Percentiles rank a stretch among this genome's conserved stretches.
Evolutionary conservation across 2,113 vertebrate species (phyloP).

Genomic region (Raja brachyura): DNA sequence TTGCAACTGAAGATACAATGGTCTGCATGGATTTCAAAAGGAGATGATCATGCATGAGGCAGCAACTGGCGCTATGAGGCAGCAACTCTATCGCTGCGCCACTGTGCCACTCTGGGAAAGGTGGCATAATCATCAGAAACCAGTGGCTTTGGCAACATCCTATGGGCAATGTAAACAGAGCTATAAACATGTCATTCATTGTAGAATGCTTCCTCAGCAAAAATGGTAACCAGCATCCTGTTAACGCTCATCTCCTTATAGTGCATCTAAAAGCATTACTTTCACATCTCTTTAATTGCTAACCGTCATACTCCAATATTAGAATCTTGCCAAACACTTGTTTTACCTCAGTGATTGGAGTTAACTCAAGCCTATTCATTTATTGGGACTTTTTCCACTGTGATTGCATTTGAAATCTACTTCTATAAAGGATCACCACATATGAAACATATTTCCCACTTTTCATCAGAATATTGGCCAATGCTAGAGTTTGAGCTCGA

Average conservation of each 20-base stretch:
- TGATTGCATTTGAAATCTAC: conserved; percentile 9
- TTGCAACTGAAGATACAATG: no score
- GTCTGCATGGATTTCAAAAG: no score
- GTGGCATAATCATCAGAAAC: not conserved
- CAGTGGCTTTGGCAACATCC: not conserved
- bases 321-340: not conserved
- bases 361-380: not conserved
- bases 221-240: not conserved
- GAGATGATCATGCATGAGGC: no score
- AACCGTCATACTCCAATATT: not conserved
- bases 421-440: not conserved
- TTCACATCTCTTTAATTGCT: not conserved
- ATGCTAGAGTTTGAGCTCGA: not conserved
- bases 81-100: no score
- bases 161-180: not conserved
- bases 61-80: no score
- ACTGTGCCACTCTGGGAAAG: not conserved
- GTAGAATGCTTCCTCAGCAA: conserved; percentile 21
- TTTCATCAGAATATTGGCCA: not conserved
- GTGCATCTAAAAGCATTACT: conserved; percentile 14
- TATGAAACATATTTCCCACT: not conserved
- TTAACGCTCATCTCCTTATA: conserved; percentile 20
- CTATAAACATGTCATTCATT: conserved; percentile 20
- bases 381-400: not conserved
- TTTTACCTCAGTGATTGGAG: not conserved